A percentile compares a stretch with the other conserved stretches of the same genome.
Evolutionary conservation across 2,113 vertebrate species (phyloP).

Genomic region (Ivindomyrus marchei): DNA sequence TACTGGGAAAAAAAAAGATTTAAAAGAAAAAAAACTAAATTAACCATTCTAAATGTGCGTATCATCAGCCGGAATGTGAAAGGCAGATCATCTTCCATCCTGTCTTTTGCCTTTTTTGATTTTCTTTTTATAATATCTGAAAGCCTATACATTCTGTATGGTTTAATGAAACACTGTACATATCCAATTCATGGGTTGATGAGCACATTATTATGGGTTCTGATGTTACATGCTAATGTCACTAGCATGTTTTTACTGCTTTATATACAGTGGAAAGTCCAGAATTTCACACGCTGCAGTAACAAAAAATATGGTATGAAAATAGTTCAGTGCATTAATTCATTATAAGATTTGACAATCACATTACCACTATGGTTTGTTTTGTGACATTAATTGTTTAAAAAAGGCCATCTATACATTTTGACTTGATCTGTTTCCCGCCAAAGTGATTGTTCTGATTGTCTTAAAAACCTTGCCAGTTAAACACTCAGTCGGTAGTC

Average conservation of each 20-base stretch:
- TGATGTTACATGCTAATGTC: constrained; percentile 18
- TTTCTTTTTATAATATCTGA: constrained; percentile 21
- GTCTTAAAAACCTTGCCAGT: neutral
- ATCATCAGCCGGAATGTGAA: constrained; percentile 43
- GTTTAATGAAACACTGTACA: constrained; percentile 31
- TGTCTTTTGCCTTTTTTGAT: constrained; percentile 47
- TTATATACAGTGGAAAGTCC: neutral
- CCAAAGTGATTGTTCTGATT: neutral
- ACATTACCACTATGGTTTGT: neutral
- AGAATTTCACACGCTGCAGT: neutral
- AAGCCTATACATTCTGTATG: constrained; percentile 11
- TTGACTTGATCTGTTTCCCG: constrained; percentile 6
- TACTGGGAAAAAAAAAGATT: constrained; percentile 33
- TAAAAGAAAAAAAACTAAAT: constrained; percentile 39
- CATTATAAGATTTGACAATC: neutral
- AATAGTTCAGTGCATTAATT: neutral
- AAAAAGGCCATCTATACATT: neutral
- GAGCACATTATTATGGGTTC: constrained; percentile 47
- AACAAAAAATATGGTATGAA: neutral
- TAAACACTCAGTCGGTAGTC: neutral
- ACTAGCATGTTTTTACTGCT: too few relatives aligned
- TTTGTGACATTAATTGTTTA: constrained; percentile 1
- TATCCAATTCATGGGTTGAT: constrained; percentile 41
- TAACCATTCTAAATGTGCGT: constrained; percentile 44
- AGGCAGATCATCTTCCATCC: constrained; percentile 48